Base-by-base conservation (phyloP, 2,888 invertebrate species). In the Acanthosepion lycidas region DNA sequence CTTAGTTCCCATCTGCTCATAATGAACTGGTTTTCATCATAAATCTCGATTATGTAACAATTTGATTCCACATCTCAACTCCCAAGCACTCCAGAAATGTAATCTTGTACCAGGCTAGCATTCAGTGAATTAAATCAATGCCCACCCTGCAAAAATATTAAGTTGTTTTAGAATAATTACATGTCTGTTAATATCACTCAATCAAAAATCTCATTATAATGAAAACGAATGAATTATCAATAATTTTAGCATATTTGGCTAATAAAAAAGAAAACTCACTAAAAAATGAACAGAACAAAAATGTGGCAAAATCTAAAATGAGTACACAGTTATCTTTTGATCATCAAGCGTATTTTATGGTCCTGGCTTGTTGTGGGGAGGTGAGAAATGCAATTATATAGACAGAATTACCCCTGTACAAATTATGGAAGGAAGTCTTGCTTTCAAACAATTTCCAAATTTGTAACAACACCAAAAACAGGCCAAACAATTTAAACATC, bases 401-500 rank as follows among this genome's bases (percentile, higher is more conserved):
- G 33, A 78, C 15, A 33, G 78, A 78, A 78, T 78, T 78, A 59
- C 59, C 59, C 59, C 59, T 59, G 78, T 33, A 78, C n/a, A n/a
- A 78, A 78, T 78, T 33, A 12, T 78, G 9, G 78, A n/a, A 78
- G 78, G 78, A 78, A 78, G 78, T 78, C 78, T 78, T 78, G n/a
- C n/a, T 78, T 78, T 33, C 78, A 78, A 78, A 33, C 78, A 78
- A 78, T 78, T 33, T 78, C 78, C 78, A 78, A 78, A 78, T 78
- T 78, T 78, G 78, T 78, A 78, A 78, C 78, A 78, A 15, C 78
- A 33, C n/a, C 78, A 78, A 78, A 78, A 78, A 33, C 78, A 5
- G 78, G n/a, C 78, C n/a, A 78, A 78, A 78, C n/a, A n/a, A 78
- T 78, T 78, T 78, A 78, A 78, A 33, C 78, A 78, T 78, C 78